Evolutionary conservation across 2,888 invertebrate species (phyloP).

Genomic region (Acleris literana): DNA sequence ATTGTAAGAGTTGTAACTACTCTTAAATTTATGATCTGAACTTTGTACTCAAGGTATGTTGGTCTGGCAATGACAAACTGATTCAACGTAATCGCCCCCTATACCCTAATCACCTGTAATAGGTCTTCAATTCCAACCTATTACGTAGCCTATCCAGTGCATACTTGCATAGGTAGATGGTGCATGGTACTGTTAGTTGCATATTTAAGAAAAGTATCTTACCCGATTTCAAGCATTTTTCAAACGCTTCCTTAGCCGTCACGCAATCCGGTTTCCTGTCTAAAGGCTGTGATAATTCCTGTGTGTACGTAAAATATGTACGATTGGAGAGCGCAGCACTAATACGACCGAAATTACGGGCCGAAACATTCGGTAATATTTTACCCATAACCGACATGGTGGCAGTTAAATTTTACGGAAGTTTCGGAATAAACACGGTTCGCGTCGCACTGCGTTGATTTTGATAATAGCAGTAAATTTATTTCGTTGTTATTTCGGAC

Average conservation of each 20-base stretch:
- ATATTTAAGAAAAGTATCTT: constrained; percentile 50
- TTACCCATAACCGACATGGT: constrained; percentile 71
- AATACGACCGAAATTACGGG: constrained; percentile 63
- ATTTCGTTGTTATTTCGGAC: constrained; percentile 30
- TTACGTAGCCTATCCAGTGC: constrained; percentile 15
- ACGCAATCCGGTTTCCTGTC: constrained; percentile 88
- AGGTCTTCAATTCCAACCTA: constrained; percentile 23
- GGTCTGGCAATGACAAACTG: too few relatives aligned
- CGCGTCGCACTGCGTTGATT: constrained; percentile 3
- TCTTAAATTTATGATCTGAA: constrained; percentile 6
- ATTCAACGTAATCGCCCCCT: too few relatives aligned
- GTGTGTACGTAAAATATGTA: constrained; percentile 90
- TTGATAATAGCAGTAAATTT: constrained; percentile 8
- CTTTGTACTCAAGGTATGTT: constrained; percentile 20
- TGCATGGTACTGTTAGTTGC: too few relatives aligned
- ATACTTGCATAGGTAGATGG: neutral
- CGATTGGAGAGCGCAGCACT: constrained; percentile 72
- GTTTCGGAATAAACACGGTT: neutral
- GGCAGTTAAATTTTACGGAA: neutral
- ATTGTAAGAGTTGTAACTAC: too few relatives aligned
- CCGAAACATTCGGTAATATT: constrained; percentile 64
- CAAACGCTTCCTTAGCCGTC: constrained; percentile 90
- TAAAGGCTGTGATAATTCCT: constrained; percentile 91
- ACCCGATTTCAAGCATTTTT: constrained; percentile 91
- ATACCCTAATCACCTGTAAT: constrained; percentile 31